Conservation (phyloP, 2,113 vertebrate genomes). For the Leptobrachium ailaonicum region DNA sequence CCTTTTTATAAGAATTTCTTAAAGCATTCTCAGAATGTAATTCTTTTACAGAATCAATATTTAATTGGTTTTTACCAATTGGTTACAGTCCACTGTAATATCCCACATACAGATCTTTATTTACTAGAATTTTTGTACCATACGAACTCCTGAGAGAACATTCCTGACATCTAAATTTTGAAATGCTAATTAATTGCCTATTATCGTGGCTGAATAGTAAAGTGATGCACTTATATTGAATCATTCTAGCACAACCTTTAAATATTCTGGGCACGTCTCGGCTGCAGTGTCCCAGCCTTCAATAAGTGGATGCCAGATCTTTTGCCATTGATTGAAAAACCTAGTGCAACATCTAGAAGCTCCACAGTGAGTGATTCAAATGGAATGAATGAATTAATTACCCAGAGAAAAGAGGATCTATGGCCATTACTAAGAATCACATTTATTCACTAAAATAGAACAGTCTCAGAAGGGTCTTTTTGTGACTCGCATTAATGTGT, state of each 20-base stretch:
- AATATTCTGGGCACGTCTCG: background rate
- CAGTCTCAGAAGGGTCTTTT: constrained; percentile 14
- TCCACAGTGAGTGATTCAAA: constrained; percentile 22
- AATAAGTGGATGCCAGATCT: constrained; percentile 5
- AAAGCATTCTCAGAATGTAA: no score
- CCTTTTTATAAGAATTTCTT: no score
- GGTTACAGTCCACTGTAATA: no score
- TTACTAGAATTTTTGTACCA: no score
- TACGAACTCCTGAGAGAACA: no score
- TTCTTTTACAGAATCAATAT: no score
- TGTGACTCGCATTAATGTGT: constrained; percentile 24
- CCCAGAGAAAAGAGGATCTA: constrained; percentile 24
- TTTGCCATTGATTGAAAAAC: constrained; percentile 1
- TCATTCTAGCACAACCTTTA: background rate
- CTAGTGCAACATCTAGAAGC: background rate
- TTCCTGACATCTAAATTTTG: no score
- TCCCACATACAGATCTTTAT: no score
- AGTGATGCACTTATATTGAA: background rate
- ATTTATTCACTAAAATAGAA: constrained; percentile 37
- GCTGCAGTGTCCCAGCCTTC: background rate
- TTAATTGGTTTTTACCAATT: no score
- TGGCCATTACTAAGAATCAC: constrained; percentile 16
- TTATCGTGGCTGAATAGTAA: background rate
- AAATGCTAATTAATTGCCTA: no score
- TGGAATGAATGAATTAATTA: constrained; percentile 34